A percentile compares a stretch with the other conserved stretches of the same genome.
These are phyloP conservation scores for Drosophila littoralis DNA, from an alignment of 1,140 invertebrate genomes.

Conservation along the genomic window DNA sequence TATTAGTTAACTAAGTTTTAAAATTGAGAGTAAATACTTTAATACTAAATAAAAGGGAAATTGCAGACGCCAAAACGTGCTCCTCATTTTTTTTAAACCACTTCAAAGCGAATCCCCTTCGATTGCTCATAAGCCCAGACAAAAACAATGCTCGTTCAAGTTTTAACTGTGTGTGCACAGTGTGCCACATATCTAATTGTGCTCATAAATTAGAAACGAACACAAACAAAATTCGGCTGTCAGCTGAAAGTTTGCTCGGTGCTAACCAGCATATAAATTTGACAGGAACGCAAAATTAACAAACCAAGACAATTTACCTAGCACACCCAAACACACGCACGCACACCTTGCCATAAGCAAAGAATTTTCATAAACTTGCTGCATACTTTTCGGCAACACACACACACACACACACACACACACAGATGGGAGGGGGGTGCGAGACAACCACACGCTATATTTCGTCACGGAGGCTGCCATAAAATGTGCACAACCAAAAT, in stretches of 20 bases:
- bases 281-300: slow-evolving; percentile 76
- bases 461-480: slow-evolving; percentile 68
- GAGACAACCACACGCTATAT: slow-evolving; percentile 67
- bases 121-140: slow-evolving; percentile 1
- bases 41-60: too few species aligned
- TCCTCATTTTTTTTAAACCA: not conserved
- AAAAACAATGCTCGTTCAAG: slow-evolving; percentile 10
- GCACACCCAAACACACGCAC: slow-evolving; percentile 4
- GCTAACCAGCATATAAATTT: slow-evolving; percentile 80
- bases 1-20: too few species aligned
- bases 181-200: slow-evolving; percentile 59
- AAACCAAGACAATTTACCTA: slow-evolving; percentile 72
- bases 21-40: too few species aligned
- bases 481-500: slow-evolving; percentile 63
- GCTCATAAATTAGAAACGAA: slow-evolving; percentile 72
- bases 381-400: slow-evolving; percentile 55
- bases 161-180: slow-evolving; percentile 22
- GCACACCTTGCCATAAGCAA: slow-evolving; percentile 61
- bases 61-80: too few species aligned
- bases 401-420: slow-evolving; percentile 19
- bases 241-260: slow-evolving; percentile 57
- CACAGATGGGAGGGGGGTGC: not conserved
- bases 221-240: slow-evolving; percentile 57
- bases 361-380: slow-evolving; percentile 80
- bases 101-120: not conserved